Evolutionary conservation across 2,113 vertebrate genomes (phyloP).

Genomic region (Notarius lentiginosus): DNA sequence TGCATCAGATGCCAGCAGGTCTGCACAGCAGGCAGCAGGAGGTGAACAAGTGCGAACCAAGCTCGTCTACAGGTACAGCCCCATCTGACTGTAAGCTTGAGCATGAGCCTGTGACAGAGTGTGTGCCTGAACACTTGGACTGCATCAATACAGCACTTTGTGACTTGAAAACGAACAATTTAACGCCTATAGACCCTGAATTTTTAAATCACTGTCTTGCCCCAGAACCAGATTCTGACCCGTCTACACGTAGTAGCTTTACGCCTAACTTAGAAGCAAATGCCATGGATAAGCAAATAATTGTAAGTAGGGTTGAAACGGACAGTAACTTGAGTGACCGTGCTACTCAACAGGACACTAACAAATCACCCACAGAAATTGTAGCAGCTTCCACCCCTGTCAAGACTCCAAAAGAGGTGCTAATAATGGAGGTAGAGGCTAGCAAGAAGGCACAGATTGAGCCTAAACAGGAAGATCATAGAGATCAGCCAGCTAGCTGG

Average conservation of each 20-base stretch:
- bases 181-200: constrained; percentile 4
- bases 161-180: constrained; percentile 9
- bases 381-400: neutral
- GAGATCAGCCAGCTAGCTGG: neutral
- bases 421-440: neutral
- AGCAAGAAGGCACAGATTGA: constrained; percentile 7
- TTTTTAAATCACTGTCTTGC: constrained; percentile 1
- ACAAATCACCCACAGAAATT: neutral
- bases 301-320: neutral
- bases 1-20: constrained; percentile 7
- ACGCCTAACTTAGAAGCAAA: neutral
- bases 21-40: neutral
- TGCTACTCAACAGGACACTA: neutral
- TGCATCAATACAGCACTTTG: constrained; percentile 26
- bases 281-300: neutral
- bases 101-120: constrained; percentile 45
- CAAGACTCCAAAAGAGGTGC: constrained; percentile 2
- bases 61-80: constrained; percentile 47
- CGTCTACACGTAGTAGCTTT: neutral
- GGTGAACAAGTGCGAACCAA: neutral
- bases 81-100: constrained; percentile 12
- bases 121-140: constrained; percentile 29
- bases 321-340: neutral
- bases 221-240: neutral
- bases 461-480: constrained; percentile 5